Percentiles rank a stretch among this genome's conserved stretches.
phyloP scores from a whole-genome alignment of 2,888 invertebrate species.

The Eupithecia abbreviata region DNA sequence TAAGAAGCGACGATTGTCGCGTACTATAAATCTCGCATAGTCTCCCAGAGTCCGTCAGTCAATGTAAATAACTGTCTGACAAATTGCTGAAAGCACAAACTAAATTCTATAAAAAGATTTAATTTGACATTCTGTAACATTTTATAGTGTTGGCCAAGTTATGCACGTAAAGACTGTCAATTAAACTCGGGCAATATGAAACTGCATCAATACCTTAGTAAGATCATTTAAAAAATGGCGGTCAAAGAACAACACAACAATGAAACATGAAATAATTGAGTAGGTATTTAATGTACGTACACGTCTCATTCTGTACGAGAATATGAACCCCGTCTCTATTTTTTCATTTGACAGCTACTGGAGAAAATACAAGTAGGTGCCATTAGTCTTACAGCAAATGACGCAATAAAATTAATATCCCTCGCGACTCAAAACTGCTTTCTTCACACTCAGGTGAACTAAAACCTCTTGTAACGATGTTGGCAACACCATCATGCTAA shows the following conservation, averaged over 20 bases:
- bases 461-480: conserved; percentile 8
- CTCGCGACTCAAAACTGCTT: conserved; percentile 6
- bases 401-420: conserved; percentile 7
- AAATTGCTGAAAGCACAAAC: background rate
- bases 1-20: background rate
- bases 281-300: background rate
- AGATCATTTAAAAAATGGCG: no score
- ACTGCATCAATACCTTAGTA: no score
- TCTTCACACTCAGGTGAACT: conserved; percentile 22
- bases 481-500: conserved; percentile 8
- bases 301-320: background rate
- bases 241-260: background rate
- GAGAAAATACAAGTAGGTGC: background rate
- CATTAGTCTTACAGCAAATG: conserved; percentile 1
- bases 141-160: no score
- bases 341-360: background rate
- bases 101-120: background rate
- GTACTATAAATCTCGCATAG: background rate
- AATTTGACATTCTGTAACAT: background rate
- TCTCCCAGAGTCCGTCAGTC: background rate
- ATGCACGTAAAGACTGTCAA: background rate
- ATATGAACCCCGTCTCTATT: background rate
- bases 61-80: background rate
- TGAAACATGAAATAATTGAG: background rate
- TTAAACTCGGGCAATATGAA: no score